These are phyloP conservation scores for Trichonephila clavata DNA, from an alignment of 1,140 invertebrate species.

Conservation along the genomic window DNA sequence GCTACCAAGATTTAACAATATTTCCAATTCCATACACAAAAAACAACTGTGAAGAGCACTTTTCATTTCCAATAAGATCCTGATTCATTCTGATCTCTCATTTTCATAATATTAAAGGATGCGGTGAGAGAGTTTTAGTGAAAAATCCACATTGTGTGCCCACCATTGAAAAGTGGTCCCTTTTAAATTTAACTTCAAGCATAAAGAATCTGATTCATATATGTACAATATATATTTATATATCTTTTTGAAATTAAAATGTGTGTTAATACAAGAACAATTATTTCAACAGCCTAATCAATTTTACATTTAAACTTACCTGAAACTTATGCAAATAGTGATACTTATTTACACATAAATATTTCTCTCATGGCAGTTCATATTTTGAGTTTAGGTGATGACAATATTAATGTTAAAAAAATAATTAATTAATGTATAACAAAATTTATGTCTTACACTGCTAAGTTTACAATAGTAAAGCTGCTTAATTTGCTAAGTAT, in stretches of 20 bases:
- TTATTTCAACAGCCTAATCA: neutral
- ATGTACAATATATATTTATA: constrained; percentile 16
- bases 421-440: neutral
- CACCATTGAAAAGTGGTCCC: constrained; percentile 57
- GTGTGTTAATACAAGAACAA: neutral
- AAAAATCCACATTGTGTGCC: constrained; percentile 27
- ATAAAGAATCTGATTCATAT: constrained; percentile 10
- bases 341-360: neutral
- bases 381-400: neutral
- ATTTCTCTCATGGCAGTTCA: neutral
- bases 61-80: neutral
- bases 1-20: constrained; percentile 38
- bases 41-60: neutral
- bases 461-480: too few species aligned
- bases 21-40: constrained; percentile 40
- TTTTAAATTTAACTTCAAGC: constrained; percentile 26
- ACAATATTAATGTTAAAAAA: neutral
- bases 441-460: too few species aligned
- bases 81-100: neutral
- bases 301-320: neutral
- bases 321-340: neutral
- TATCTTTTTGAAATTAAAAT: constrained; percentile 16
- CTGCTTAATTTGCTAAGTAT: too few species aligned
- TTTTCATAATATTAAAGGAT: neutral
- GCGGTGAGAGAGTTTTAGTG: constrained; percentile 41